These are phyloP conservation scores for Microtus agrestis DNA, from an alignment of 2,797 vertebrate genomes.

Conservation along the genomic window DNA sequence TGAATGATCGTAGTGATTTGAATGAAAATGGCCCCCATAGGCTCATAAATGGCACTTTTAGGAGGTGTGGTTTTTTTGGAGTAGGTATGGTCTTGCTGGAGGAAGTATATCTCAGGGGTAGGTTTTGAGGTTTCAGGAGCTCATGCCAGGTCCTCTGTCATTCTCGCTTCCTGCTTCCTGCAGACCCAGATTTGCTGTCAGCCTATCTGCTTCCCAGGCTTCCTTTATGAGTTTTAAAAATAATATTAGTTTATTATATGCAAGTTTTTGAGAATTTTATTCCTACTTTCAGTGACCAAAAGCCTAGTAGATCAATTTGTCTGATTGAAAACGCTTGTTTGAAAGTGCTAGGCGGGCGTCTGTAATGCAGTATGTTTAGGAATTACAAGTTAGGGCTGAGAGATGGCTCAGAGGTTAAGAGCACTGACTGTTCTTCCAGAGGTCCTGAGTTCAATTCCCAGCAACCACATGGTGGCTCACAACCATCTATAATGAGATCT, in stretches of 20 bases:
- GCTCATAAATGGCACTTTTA: neutral
- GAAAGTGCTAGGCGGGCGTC: neutral
- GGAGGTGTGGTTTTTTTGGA: too few species aligned
- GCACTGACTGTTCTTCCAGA: too few species aligned
- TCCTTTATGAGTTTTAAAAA: conserved; percentile 11
- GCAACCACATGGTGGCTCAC: too few species aligned
- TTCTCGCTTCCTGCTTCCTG: neutral
- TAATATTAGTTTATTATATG: neutral
- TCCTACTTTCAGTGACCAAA: neutral
- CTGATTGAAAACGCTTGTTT: conserved; percentile 28
- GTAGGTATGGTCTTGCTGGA: neutral
- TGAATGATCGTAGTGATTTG: neutral
- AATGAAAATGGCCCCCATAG: neutral
- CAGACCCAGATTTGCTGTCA: too few species aligned
- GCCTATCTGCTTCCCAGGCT: neutral
- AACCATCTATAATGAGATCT: too few species aligned
- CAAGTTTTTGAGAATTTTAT: neutral
- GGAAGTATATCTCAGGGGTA: neutral
- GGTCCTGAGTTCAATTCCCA: too few species aligned
- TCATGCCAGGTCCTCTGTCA: neutral
- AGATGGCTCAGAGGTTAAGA: too few species aligned
- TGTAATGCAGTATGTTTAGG: conserved; percentile 1
- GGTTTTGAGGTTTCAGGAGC: neutral
- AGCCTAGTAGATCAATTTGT: neutral
- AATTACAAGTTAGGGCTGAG: neutral